Percentiles rank a stretch among this genome's conserved stretches.
These are phyloP conservation scores for Phragmatobia fuliginosa DNA, from an alignment of 2,888 invertebrate species.

Conservation along the genomic window DNA sequence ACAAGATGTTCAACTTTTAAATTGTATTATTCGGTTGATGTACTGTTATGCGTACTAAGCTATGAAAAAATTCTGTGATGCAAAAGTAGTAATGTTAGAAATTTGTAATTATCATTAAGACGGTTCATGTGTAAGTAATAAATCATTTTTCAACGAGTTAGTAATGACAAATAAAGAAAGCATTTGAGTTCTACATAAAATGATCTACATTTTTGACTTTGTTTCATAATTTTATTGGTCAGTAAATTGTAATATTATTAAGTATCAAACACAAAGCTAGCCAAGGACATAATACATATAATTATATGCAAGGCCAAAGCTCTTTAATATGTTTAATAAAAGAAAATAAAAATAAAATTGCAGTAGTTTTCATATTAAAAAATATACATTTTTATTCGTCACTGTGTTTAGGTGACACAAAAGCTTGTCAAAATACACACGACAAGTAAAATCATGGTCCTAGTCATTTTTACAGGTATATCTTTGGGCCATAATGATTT, in stretches of 20 bases:
- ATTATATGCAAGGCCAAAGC: neutral
- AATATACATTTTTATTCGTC: no score
- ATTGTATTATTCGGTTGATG: conserved; percentile 10
- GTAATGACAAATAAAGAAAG: neutral
- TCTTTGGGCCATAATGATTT: neutral
- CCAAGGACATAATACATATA: neutral
- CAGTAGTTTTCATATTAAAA: no score
- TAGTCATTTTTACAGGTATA: no score
- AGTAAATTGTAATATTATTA: neutral
- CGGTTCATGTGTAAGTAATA: conserved; percentile 8
- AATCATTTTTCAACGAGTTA: neutral
- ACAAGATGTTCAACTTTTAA: conserved; percentile 7
- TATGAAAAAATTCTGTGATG: conserved; percentile 43
- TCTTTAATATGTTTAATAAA: neutral
- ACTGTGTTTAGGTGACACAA: no score
- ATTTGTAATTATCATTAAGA: conserved; percentile 27
- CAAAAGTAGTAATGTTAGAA: conserved; percentile 39
- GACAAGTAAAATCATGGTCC: neutral
- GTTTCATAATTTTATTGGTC: neutral
- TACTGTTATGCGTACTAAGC: conserved; percentile 18
- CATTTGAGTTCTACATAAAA: neutral
- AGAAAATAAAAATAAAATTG: no score
- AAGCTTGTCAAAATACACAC: no score
- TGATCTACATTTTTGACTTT: conserved; percentile 2
- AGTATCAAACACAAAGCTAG: neutral